Percentiles rank a stretch among this genome's conserved stretches.
Conservation (phyloP, 2,113 vertebrate species). For the Bolborhynchus lineola region DNA sequence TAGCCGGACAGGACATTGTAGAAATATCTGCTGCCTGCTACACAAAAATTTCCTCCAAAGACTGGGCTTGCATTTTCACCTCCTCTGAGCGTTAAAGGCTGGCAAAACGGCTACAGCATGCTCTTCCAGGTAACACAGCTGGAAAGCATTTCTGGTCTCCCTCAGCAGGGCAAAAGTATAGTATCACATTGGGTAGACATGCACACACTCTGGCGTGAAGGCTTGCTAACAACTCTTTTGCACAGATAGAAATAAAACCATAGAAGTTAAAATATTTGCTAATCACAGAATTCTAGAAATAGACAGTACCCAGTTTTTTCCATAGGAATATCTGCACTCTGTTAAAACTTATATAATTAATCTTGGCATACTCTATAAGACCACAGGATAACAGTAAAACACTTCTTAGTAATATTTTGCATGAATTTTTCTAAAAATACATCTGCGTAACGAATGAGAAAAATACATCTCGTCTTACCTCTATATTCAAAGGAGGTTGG, state of each 20-base stretch:
- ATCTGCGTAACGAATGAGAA: not conserved
- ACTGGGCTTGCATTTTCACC: not conserved
- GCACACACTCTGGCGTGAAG: not conserved
- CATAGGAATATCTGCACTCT: not conserved
- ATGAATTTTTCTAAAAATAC: not conserved
- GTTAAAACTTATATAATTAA: not conserved
- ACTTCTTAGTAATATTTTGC: not conserved
- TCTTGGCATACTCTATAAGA: not conserved
- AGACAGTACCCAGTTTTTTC: not conserved
- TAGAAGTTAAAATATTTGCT: not conserved
- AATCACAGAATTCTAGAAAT: not conserved
- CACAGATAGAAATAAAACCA: not conserved
- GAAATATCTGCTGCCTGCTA: not conserved
- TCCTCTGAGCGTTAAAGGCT: not conserved
- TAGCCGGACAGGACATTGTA: not conserved
- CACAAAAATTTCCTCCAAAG: not conserved
- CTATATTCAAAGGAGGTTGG: conserved; percentile 55
- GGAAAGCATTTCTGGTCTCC: not conserved
- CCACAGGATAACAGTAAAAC: not conserved
- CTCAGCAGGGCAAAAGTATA: not conserved
- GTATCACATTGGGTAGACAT: not conserved
- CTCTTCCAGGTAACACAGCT: not conserved
- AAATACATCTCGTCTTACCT: conserved; percentile 54
- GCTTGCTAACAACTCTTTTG: not conserved
- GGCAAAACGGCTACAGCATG: not conserved